Evolutionary conservation across 1,140 invertebrate species (phyloP).

Genomic region (Temnothorax nylanderi): DNA sequence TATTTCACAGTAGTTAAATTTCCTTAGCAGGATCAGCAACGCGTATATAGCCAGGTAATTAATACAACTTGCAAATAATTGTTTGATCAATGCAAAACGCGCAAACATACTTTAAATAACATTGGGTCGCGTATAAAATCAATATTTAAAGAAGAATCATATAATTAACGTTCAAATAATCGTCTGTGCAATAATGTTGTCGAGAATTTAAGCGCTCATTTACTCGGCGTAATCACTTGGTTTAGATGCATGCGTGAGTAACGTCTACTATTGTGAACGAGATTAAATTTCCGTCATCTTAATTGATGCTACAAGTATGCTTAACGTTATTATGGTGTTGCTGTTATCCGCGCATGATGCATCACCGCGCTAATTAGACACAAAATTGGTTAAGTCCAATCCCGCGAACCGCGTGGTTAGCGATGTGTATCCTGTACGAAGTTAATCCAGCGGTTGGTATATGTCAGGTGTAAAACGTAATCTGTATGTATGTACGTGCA

Average conservation of each 20-base stretch:
- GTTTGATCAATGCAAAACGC: neutral
- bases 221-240: conserved; percentile 8
- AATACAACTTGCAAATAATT: conserved; percentile 24
- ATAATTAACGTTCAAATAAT: neutral
- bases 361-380: conserved; percentile 71
- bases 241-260: conserved; percentile 10
- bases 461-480: conserved; percentile 66
- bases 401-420: conserved; percentile 46
- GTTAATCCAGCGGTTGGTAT: conserved; percentile 68
- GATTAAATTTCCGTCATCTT: conserved; percentile 67
- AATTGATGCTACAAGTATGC: conserved; percentile 34
- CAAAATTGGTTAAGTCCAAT: conserved; percentile 73
- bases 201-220: conserved; percentile 17
- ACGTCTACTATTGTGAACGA: conserved; percentile 50
- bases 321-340: conserved; percentile 67
- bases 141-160: neutral
- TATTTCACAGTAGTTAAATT: conserved; percentile 61
- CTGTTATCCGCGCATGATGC: conserved; percentile 64
- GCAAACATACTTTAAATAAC: neutral
- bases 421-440: conserved; percentile 58
- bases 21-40: conserved; percentile 40
- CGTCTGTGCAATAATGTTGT: neutral
- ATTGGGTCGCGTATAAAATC: neutral
- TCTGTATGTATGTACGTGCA: conserved; percentile 38
- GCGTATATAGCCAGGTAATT: conserved; percentile 32